Percentiles rank a stretch among this genome's conserved stretches.
Evolutionary conservation across 2,797 vertebrate genomes (phyloP).

Genomic region (Enteromius argenteus): DNA sequence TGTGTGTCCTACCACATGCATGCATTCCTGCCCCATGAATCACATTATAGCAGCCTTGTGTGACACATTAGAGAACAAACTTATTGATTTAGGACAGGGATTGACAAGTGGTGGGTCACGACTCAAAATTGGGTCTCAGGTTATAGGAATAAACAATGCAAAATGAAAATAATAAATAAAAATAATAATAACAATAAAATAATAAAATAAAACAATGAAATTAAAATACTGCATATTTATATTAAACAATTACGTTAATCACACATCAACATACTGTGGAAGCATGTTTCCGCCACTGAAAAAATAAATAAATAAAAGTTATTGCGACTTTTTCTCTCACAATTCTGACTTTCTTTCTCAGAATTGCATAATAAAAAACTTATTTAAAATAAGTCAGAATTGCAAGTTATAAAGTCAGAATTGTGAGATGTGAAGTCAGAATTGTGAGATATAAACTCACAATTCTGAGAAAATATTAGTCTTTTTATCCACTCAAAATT

Average conservation of each 20-base stretch:
- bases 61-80: background rate
- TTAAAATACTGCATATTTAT: background rate
- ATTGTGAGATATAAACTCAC: too few relatives aligned
- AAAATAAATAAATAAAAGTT: background rate
- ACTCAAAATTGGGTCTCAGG: background rate
- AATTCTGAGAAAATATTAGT: too few relatives aligned
- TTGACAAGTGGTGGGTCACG: background rate
- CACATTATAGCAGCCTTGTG: constrained; percentile 6
- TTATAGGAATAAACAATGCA: background rate
- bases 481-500: too few relatives aligned
- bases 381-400: too few relatives aligned
- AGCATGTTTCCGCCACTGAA: background rate
- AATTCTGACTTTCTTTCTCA: too few relatives aligned
- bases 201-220: background rate
- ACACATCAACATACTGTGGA: background rate
- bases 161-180: background rate
- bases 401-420: too few relatives aligned
- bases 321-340: background rate
- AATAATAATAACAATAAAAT: background rate
- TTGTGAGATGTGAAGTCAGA: too few relatives aligned
- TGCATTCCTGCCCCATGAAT: constrained; percentile 50
- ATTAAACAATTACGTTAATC: constrained; percentile 13
- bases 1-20: constrained; percentile 25
- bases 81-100: background rate
- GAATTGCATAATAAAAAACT: too few relatives aligned